phyloP scores from a whole-genome alignment of 2,888 invertebrate species.

The Boloria selene region DNA sequence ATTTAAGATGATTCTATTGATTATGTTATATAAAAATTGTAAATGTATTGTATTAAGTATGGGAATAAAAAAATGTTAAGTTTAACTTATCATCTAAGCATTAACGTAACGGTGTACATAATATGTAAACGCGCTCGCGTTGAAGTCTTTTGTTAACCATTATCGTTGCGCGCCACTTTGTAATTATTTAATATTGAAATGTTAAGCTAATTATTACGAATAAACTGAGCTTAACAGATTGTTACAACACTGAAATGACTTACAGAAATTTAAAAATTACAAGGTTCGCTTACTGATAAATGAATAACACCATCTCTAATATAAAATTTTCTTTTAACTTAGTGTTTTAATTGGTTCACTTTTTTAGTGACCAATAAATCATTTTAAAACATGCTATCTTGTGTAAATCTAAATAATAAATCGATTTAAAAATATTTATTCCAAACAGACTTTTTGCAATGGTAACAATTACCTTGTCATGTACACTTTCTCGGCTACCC shows the following conservation, averaged over 20 bases:
- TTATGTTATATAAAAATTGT: no score
- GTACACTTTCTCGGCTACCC: slow-evolving; percentile 11
- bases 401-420: slow-evolving; percentile 13
- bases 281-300: slow-evolving; percentile 3
- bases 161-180: slow-evolving; percentile 5
- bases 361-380: slow-evolving; percentile 17
- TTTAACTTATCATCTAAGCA: not conserved
- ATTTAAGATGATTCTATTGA: no score
- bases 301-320: slow-evolving; percentile 6
- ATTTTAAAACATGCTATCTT: slow-evolving; percentile 17
- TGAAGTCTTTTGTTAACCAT: slow-evolving; percentile 37
- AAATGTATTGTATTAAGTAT: not conserved
- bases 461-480: slow-evolving; percentile 21
- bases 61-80: not conserved
- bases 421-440: slow-evolving; percentile 13
- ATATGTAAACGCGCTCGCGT: slow-evolving; percentile 28
- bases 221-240: not conserved
- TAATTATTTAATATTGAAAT: slow-evolving; percentile 11
- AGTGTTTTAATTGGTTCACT: no score
- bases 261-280: slow-evolving; percentile 13
- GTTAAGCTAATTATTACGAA: slow-evolving; percentile 3
- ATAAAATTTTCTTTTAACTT: not conserved
- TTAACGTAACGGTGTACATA: slow-evolving; percentile 1
- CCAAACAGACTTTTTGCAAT: slow-evolving; percentile 14
- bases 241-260: slow-evolving; percentile 14